Base-by-base conservation (phyloP, 2,888 invertebrate species). In the Eurytoma adleriae region DNA sequence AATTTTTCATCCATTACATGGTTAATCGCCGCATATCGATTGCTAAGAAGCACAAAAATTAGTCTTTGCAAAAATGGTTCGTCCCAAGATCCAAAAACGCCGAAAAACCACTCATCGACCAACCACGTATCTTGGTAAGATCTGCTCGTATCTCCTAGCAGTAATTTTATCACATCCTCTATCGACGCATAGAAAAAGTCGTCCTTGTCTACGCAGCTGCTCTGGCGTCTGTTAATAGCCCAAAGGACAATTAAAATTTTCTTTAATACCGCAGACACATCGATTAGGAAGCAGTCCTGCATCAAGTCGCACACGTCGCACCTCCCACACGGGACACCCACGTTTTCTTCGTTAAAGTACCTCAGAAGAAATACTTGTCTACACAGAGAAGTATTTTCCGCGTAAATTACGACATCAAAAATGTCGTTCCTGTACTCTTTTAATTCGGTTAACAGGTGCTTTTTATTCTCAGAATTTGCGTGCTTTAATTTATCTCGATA, bases 171-270 rank as follows among this genome's bases (percentile, higher is more conserved):
- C 0, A 80, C 12, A 18, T 57, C 27, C 0, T 76, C 30, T 3
- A 71, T 48, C 2, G 59, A 52, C 3, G 66, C 76, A 48, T 54
- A 27, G 27, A 71, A 52, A 24, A 70, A 64, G 1, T 13, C 13
- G 7, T 68, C 61, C 2, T n/a, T 64, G 10, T 30, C 24, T 14
- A 13, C 18, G 10, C 12, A 56, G 5, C 7, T 1, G 10, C 52
- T 79, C n/a, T 80, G 80, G 27, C 24, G 27, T 16, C 54, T 59
- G 20, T 80, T 80, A 18, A 80, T 68, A 4, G 76, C 10, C 80
- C 80, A 80, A 24, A 76, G 50, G 14, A 56, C 24, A 76, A 80
- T 56, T 10, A 80, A 12, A 16, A 80, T 71, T 14, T 80, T 76
- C 12, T 27, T 70, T 20, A 80, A 27, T 13, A 14, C 5, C 12